A percentile compares a stretch with the other conserved stretches of the same genome.
phyloP scores from a whole-genome alignment of 2,113 vertebrate species.

The Apodemus speciosus region DNA sequence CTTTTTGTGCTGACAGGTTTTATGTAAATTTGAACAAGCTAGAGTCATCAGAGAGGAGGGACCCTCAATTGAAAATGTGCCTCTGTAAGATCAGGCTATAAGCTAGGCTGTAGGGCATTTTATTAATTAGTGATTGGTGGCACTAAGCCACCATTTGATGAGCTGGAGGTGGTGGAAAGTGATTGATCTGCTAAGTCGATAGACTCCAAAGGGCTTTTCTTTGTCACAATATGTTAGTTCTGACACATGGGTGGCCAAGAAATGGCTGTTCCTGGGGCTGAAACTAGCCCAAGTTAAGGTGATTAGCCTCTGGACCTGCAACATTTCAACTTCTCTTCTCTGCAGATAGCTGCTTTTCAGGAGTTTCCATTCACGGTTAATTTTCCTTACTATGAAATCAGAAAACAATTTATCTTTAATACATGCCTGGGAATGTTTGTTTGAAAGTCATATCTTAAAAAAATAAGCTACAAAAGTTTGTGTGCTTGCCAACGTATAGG shows the following conservation, averaged over 20 bases:
- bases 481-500: neutral
- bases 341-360: neutral
- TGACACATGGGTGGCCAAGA: neutral
- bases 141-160: neutral
- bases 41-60: neutral
- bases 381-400: neutral
- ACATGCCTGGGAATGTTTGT: neutral
- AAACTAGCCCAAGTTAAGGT: neutral
- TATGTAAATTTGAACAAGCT: neutral
- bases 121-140: neutral
- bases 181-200: neutral
- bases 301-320: neutral
- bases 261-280: neutral
- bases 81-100: neutral
- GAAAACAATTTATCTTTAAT: neutral
- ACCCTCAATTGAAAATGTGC: neutral
- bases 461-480: neutral
- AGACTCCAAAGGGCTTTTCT: neutral
- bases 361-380: neutral
- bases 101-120: neutral
- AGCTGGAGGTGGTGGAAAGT: neutral
- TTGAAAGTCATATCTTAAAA: neutral
- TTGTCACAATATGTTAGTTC: neutral
- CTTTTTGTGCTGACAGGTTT: neutral
- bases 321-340: neutral